Evolutionary conservation across 2,113 vertebrate genomes (phyloP).

Genomic region (Marmota flaviventris): DNA sequence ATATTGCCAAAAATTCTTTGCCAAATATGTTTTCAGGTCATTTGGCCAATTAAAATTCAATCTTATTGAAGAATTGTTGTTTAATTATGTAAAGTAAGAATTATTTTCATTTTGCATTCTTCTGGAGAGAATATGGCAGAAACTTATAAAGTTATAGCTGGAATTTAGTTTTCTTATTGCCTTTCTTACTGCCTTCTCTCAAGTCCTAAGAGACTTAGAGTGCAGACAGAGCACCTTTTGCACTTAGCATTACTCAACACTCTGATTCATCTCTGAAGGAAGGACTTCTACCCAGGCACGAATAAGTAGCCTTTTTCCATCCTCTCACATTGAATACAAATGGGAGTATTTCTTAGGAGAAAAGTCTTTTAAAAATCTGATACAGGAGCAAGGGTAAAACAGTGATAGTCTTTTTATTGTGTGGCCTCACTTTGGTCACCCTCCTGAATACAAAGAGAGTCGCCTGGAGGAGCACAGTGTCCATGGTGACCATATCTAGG

Average conservation of each 20-base stretch:
- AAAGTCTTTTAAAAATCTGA: neutral
- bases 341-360: neutral
- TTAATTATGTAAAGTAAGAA: neutral
- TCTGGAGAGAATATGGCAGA: neutral
- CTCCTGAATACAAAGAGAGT: neutral
- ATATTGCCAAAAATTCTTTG: neutral
- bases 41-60: neutral
- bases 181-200: neutral
- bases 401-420: neutral
- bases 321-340: neutral
- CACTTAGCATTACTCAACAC: neutral
- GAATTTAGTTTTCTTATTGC: slow-evolving; percentile 4
- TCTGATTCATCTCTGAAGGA: neutral
- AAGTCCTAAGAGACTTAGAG: no score
- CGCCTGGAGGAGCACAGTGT: neutral
- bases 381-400: neutral
- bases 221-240: neutral
- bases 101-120: neutral
- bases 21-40: neutral
- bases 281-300: neutral
- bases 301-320: neutral
- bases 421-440: neutral
- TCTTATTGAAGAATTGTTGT: neutral
- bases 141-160: neutral
- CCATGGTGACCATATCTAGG: neutral